phyloP scores from a whole-genome alignment of 2,797 vertebrate genomes.

The Takifugu rubripes region DNA sequence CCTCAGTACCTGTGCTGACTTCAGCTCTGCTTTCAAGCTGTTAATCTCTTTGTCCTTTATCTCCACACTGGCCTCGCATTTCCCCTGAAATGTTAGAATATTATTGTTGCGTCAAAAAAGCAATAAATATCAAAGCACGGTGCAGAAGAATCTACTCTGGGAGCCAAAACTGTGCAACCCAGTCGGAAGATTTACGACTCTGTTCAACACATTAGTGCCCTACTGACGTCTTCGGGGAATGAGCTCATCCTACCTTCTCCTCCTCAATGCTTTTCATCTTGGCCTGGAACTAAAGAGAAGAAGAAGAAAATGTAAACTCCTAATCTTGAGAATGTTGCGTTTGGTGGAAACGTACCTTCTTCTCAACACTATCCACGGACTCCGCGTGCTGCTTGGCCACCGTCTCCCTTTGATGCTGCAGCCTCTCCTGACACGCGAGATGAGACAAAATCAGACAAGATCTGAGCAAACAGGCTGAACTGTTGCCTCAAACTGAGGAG shows the following conservation, averaged over 20 bases:
- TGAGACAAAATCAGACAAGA: not conserved
- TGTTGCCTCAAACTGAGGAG: not conserved
- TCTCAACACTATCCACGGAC: slow-evolving; percentile 77
- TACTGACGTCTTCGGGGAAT: slow-evolving; percentile 5
- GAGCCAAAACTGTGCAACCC: slow-evolving; percentile 27
- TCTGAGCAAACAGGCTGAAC: not conserved
- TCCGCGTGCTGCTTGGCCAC: slow-evolving; percentile 80
- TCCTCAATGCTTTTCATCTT: slow-evolving; percentile 83
- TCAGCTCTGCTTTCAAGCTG: slow-evolving; percentile 88
- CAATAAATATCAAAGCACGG: slow-evolving; percentile 39
- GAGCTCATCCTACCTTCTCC: slow-evolving; percentile 83
- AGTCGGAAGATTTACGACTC: slow-evolving; percentile 35
- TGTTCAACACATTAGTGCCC: slow-evolving; percentile 26
- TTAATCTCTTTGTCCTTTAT: slow-evolving; percentile 90
- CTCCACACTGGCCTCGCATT: slow-evolving; percentile 82
- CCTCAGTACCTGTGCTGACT: slow-evolving; percentile 84
- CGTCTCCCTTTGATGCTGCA: slow-evolving; percentile 77
- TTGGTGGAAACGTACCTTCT: slow-evolving; percentile 76
- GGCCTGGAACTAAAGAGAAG: slow-evolving; percentile 79
- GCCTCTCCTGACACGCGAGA: slow-evolving; percentile 76
- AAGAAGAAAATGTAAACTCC: not conserved
- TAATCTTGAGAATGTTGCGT: not conserved
- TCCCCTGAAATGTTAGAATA: slow-evolving; percentile 79
- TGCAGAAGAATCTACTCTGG: slow-evolving; percentile 29
- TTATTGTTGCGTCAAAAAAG: slow-evolving; percentile 38